Base-by-base conservation (phyloP, 2,888 invertebrate genomes). In the Adineta ricciae region DNA sequence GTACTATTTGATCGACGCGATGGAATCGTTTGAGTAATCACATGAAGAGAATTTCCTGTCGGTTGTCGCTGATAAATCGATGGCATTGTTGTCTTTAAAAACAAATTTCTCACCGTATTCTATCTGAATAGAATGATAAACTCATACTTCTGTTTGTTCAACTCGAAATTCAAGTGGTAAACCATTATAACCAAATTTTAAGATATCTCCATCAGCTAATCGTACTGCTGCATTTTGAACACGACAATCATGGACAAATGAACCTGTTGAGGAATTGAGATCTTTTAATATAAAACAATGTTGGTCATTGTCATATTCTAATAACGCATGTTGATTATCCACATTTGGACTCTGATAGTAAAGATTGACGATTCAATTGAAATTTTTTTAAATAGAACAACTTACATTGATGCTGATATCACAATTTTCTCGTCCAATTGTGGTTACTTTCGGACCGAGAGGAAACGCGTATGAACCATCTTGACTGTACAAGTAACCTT, bases 211-310 rank as follows among this genome's bases (percentile, higher is more conserved):
- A 19, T 89, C 89, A 24, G 90, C 89, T 8, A 91, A 87, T 41
- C 90, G 87, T 9, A 91, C 90, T 27, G 90, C 89, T 14, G 90
- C 90, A 87, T 90, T 90, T 86, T 90, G 90, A 32, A 91, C 88
- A 56, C 89, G 88, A 56, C 89, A 90, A 84, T 90, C 90, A 86
- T 91, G 90, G 14, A 91, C 89, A 87, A 89, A 90, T 19, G 90
- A 90, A 24, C 90, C 90, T 86, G 89, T 89, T n/a, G 88, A 87
- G 7, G 90, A 89, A 87, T 90, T 90, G 38, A 91, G 87, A 87
- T 91, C 90, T 87, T 90, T 89, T 7, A 91, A 87, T 3, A 90
- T 88, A 86, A 88, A 90, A 84, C 89, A 89, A 54, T 89, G 88
- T 84, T 90, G 90, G 56, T 88, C 88, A 52, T 89, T 89, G 84